Evolutionary conservation across 1,140 invertebrate genomes (phyloP), one percentile per base, ranked within the genome.

Genomic region (Andricus grossulariae): DNA sequence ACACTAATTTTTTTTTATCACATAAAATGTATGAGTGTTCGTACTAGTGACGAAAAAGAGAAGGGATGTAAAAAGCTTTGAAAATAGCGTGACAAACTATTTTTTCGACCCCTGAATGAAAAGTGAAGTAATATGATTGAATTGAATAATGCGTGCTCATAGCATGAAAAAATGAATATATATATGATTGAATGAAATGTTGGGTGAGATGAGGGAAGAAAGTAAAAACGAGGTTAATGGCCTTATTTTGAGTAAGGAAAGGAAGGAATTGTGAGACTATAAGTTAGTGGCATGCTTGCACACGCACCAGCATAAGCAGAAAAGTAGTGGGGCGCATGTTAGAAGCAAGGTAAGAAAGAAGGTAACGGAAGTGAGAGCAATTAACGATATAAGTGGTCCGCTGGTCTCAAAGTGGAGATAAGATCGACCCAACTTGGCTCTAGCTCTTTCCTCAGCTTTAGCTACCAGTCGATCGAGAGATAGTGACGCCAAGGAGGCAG

Each of bases 381-480:
- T 91, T 91, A 91, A 91, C 90, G 89, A 91, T 91, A 89, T 91
- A 91, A 91, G 90, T 91, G 90, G 90, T 91, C 89, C 89, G 89
- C 85, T 89, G 89, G 88, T 90, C 89, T 88, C 84, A 79, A 76
- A 52, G 55, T 71, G 75, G 75, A 84, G 86, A 88, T 88, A 87
- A 86, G 66, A 91, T 90, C 90, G 83, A 54, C 66, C 74, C 55
- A 51, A 81, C 83, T 86, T 80, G 73, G 21, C 74, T 85, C 80
- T 81, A 82, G 78, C 84, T 85, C 83, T 85, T 85, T 85, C 82
- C 80, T 88, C 86, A 86, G 83, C 84, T 80, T 73, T 51, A 50
- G 74, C 79, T 85, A 85, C 77, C 83, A 79, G 80, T 76, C 84
- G 88, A 89, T 90, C 82, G 74, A 79, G 82, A 86, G 88, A 89